A percentile compares a stretch with the other conserved stretches of the same genome.
These are phyloP conservation scores for Limnothrissa miodon DNA, from an alignment of 2,113 vertebrate genomes.

Conservation along the genomic window DNA sequence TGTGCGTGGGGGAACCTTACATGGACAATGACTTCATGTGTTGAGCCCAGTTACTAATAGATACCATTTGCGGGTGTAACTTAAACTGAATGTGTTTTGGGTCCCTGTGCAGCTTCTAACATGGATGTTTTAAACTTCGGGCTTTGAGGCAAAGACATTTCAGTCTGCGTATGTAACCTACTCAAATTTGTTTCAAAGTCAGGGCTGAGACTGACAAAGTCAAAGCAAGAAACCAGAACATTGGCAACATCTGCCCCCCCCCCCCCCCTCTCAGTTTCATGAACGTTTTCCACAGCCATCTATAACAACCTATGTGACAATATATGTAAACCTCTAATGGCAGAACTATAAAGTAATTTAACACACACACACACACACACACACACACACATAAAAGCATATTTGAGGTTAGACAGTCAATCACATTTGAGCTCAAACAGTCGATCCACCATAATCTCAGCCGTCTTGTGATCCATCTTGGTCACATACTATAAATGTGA, in stretches of 20 bases:
- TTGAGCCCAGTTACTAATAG: slow-evolving; percentile 46
- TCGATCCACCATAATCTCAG: not conserved
- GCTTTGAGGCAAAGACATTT: slow-evolving; percentile 32
- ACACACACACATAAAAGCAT: not conserved
- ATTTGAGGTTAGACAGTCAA: not conserved
- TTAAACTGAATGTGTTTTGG: slow-evolving; percentile 40
- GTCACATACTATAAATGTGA: not conserved
- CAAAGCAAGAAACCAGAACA: slow-evolving; percentile 6
- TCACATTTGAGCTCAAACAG: not conserved
- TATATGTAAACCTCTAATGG: not conserved
- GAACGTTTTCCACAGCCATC: not conserved
- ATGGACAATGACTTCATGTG: slow-evolving; percentile 49
- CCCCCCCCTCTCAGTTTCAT: not conserved
- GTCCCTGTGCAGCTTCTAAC: slow-evolving; percentile 25
- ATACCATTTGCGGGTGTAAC: slow-evolving; percentile 44
- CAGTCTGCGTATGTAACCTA: slow-evolving; percentile 28
- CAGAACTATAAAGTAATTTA: not conserved
- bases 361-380: not conserved
- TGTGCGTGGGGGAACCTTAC: slow-evolving; percentile 38
- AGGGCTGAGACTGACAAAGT: not conserved
- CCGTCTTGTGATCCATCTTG: not conserved
- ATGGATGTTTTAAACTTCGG: slow-evolving; percentile 29
- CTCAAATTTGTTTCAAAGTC: slow-evolving; percentile 18
- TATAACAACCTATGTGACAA: not conserved
- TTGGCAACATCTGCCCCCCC: not conserved